phyloP scores from a whole-genome alignment of 2,797 vertebrate genomes.

The Sarcophilus harrisii region DNA sequence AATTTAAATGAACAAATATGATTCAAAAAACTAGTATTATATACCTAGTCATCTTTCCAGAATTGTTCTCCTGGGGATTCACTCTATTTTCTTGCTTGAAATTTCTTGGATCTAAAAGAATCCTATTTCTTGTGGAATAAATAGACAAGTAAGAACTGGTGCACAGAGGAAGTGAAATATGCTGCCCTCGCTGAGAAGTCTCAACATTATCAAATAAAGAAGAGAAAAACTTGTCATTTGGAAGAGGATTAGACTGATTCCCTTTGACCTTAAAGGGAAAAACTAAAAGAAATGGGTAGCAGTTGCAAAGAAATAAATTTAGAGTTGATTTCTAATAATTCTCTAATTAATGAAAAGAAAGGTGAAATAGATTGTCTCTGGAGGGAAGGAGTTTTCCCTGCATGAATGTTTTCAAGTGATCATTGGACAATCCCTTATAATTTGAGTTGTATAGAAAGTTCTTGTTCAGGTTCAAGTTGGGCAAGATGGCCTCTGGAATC shows the following conservation, averaged over 20 bases:
- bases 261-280: background rate
- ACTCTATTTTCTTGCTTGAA: background rate
- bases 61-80: background rate
- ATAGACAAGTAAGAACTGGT: background rate
- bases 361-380: background rate
- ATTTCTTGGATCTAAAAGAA: slow-evolving; percentile 1
- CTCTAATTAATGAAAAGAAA: background rate
- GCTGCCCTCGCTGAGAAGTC: background rate
- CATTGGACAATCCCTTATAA: background rate
- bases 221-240: background rate
- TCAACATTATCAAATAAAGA: background rate
- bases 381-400: background rate
- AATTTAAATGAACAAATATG: background rate
- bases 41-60: background rate
- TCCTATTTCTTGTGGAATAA: background rate
- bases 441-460: background rate
- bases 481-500: background rate
- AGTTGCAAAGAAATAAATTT: background rate
- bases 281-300: background rate
- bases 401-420: background rate
- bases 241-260: background rate
- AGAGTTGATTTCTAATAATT: background rate
- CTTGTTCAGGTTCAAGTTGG: background rate
- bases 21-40: background rate
- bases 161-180: background rate